Evolutionary conservation across 2,888 invertebrate species (phyloP), one percentile per base, ranked within the genome.

Genomic region (Andricus curvator): DNA sequence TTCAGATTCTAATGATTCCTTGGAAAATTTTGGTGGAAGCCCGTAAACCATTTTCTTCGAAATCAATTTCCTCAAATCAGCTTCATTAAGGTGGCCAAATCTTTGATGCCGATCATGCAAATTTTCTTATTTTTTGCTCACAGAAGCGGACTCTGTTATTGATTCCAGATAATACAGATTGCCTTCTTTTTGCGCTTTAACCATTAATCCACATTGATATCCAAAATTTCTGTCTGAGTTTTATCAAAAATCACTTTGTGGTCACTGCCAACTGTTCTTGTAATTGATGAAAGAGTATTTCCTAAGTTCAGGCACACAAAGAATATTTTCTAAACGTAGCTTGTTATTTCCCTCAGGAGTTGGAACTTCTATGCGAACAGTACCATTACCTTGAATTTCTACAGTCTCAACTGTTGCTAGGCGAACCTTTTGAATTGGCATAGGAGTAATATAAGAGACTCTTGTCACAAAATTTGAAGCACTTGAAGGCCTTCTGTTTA

Each of bases 271-370:
- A 79, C 80, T 51, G 80, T 77, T 79, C 80, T 81, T 20, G 79
- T 65, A 74, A 82, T 79, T 13, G 84, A 84, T 44, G 4, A 83
- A 56, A 84, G 44, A 66, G 83, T 84, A 56, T 81, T 80, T 60
- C 80, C 56, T 29, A 84, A 79, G 29, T 29, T 83, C 79, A 9
- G 84, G 83, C 17, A 83, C 80, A 70, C 66, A 79, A 2, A 83
- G 79, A 33, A 80, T 74, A 60, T 83, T 77, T 60, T 83, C 68
- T n/a, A 84, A 64, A 15, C 66, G 78, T 11, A 84, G 48, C 33
- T 60, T 77, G n/a, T 78, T 77, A 22, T 22, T 44, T 44, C 65
- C 62, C 17, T 78, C 48, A 33, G 33, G 51, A 48, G 67, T 81
- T 60, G 56, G 37, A 29, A 80, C 70, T 37, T 62, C 56, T 13